phyloP scores from a whole-genome alignment of 2,888 invertebrate genomes.

The Dione juno region DNA sequence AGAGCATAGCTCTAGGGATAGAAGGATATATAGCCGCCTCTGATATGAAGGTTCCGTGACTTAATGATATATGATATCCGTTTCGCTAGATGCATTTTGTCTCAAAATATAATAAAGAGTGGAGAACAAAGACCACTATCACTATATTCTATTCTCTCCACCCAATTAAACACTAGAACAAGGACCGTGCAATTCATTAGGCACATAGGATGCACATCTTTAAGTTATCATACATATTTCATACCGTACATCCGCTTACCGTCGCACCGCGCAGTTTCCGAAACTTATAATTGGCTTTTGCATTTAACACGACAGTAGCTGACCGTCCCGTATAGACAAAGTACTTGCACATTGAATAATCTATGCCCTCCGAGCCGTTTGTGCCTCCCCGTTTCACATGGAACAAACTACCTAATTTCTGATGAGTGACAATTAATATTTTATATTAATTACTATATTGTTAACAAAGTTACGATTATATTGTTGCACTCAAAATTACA shows the following conservation, averaged over 20 bases:
- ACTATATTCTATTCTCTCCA: too few relatives aligned
- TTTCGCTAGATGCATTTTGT: too few relatives aligned
- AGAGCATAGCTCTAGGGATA: neutral
- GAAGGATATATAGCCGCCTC: too few relatives aligned
- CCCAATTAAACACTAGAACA: too few relatives aligned
- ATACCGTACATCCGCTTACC: constrained; percentile 25
- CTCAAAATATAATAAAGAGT: too few relatives aligned
- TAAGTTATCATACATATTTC: constrained; percentile 19
- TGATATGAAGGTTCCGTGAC: too few relatives aligned
- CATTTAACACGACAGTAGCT: constrained; percentile 29
- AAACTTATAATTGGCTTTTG: constrained; percentile 31
- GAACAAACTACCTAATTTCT: neutral
- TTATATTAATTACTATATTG: neutral
- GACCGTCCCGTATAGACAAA: constrained; percentile 13
- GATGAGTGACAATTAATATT: neutral
- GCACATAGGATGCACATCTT: neutral
- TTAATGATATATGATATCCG: too few relatives aligned
- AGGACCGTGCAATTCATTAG: too few relatives aligned
- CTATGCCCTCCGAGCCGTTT: neutral
- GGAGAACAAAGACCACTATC: too few relatives aligned
- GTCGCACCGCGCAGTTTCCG: constrained; percentile 9
- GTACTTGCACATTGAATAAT: constrained; percentile 16
- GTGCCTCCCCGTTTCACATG: neutral
- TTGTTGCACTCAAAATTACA: too few relatives aligned
- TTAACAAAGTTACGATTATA: too few relatives aligned